These are phyloP conservation scores for Fringilla coelebs DNA, from an alignment of 2,797 vertebrate species.

Conservation along the genomic window DNA sequence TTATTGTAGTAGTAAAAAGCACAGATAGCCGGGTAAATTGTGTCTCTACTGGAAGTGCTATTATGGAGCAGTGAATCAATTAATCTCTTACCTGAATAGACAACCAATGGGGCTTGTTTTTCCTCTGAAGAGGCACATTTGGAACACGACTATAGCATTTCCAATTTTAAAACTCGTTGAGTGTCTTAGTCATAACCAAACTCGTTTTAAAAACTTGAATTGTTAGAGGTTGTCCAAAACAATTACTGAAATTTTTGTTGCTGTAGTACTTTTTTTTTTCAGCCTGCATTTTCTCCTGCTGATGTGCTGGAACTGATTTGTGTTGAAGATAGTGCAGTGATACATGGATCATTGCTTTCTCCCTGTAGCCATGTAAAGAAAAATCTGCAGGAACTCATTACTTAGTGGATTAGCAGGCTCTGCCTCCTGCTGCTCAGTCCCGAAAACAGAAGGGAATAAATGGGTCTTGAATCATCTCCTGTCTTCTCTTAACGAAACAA, in stretches of 20 bases:
- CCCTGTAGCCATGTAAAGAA: constrained; percentile 15
- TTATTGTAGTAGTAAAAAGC: not conserved
- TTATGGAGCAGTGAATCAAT: not conserved
- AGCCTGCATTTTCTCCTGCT: not conserved
- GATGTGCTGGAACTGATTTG: not conserved
- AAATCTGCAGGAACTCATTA: not conserved
- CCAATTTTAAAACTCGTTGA: not conserved
- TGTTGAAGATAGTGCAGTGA: not conserved
- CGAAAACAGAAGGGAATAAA: not conserved
- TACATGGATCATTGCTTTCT: constrained; percentile 2
- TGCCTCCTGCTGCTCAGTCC: not conserved
- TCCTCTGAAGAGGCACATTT: not conserved
- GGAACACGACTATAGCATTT: not conserved
- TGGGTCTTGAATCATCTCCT: not conserved
- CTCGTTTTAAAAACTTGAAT: not conserved
- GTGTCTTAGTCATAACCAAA: not conserved
- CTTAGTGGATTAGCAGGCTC: not conserved
- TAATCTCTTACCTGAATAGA: not conserved
- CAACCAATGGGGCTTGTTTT: not conserved
- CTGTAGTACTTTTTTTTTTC: not conserved
- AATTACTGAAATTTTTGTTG: not conserved
- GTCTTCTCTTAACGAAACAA: constrained; percentile 1
- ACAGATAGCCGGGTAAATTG: not conserved
- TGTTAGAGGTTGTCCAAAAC: not conserved
- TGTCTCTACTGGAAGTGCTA: not conserved